These are phyloP conservation scores for Hipposideros larvatus DNA, from an alignment of 2,797 vertebrate genomes.

Conservation along the genomic window DNA sequence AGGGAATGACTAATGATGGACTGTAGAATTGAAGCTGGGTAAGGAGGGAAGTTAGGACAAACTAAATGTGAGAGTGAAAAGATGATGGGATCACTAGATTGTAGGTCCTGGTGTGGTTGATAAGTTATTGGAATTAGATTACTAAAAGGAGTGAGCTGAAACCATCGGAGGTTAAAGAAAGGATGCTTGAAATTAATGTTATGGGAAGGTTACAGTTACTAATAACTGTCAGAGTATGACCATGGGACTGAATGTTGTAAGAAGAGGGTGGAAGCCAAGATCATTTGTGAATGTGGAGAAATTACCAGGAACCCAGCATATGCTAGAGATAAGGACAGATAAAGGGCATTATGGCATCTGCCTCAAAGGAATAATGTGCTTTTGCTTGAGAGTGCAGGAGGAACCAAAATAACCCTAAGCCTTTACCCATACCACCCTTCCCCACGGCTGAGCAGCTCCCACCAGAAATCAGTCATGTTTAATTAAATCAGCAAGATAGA, in stretches of 20 bases:
- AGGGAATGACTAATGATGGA: not conserved
- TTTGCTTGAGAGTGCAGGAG: not conserved
- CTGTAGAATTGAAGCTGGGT: not conserved
- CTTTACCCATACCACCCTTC: not conserved
- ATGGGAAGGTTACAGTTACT: not conserved
- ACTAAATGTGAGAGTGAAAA: not conserved
- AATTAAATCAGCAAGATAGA: not conserved
- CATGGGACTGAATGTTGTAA: not conserved
- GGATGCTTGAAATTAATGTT: not conserved
- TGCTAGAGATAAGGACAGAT: not conserved
- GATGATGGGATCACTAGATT: not conserved
- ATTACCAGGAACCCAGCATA: not conserved
- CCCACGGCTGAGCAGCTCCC: not conserved
- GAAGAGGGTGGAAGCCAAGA: not conserved
- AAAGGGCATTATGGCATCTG: not conserved
- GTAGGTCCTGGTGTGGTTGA: not conserved
- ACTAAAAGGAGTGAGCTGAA: not conserved
- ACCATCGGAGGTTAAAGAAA: not conserved
- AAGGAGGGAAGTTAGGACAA: not conserved
- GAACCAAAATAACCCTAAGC: not conserved
- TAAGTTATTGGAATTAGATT: conserved; percentile 22
- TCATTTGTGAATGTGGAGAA: not conserved
- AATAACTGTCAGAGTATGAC: not conserved
- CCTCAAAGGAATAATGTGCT: not conserved
- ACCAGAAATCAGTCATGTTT: not conserved